A percentile compares a stretch with the other conserved stretches of the same genome.
Conservation (phyloP, 2,113 vertebrate species). For the Gopherus flavomarginatus region DNA sequence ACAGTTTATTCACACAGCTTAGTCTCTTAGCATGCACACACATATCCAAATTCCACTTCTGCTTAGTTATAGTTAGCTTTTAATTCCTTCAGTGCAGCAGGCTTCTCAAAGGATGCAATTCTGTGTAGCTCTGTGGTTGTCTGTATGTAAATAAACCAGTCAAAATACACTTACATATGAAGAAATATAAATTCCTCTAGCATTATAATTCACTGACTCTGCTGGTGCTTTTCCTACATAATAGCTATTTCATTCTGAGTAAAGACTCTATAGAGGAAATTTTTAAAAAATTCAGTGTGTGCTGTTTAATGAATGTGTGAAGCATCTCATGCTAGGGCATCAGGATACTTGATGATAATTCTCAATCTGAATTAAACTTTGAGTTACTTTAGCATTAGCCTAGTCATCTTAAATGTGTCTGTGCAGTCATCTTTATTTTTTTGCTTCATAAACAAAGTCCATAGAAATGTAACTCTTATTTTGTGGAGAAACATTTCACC, state of each 20-base stretch:
- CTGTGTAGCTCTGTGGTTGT: fast-evolving
- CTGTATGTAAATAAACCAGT: neutral
- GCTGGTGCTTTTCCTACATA: fast-evolving
- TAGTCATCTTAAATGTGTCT: neutral
- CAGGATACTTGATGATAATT: neutral
- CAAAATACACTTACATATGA: neutral
- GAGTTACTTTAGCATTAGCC: neutral
- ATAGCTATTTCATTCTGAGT: neutral
- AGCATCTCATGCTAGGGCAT: fast-evolving
- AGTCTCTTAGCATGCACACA: too few relatives aligned
- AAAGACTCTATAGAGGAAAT: neutral
- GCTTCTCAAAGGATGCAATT: fast-evolving
- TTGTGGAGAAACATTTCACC: neutral
- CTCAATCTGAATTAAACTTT: neutral
- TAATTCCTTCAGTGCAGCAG: neutral
- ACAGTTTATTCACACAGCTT: neutral
- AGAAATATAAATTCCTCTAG: fast-evolving
- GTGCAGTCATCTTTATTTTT: neutral
- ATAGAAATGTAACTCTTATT: neutral
- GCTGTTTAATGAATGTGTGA: neutral
- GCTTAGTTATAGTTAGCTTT: neutral
- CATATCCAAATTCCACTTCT: fast-evolving
- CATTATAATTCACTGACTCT: neutral
- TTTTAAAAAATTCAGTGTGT: neutral
- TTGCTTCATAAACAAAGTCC: neutral